phyloP scores from a whole-genome alignment of 2,797 vertebrate genomes.

The Vipera ursinii region DNA sequence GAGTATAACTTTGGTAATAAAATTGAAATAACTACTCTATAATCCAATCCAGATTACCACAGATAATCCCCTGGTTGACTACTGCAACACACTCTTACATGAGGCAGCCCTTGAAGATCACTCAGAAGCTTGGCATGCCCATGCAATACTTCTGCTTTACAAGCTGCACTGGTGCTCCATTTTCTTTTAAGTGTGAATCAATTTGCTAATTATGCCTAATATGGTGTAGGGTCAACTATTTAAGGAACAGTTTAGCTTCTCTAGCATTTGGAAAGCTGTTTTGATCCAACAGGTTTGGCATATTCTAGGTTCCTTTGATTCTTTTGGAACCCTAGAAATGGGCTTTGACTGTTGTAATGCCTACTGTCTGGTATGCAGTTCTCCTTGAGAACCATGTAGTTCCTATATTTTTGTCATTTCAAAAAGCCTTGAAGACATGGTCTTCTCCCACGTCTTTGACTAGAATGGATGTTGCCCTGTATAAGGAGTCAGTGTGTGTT shows the following conservation, averaged over 20 bases:
- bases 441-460: neutral
- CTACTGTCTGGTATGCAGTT: neutral
- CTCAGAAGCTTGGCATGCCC: neutral
- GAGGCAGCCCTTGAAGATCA: neutral
- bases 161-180: neutral
- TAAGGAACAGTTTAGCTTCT: neutral
- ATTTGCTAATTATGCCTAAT: neutral
- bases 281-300: neutral
- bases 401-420: neutral
- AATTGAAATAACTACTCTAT: neutral
- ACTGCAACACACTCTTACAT: neutral
- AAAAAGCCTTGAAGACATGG: neutral
- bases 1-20: neutral
- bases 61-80: neutral
- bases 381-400: neutral
- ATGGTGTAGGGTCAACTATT: neutral
- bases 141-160: neutral
- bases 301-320: neutral
- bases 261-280: neutral
- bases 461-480: neutral
- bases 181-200: neutral
- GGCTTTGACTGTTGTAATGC: neutral
- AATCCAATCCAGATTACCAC: neutral
- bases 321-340: neutral
- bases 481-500: neutral